These are phyloP conservation scores for Cinara cedri DNA, from an alignment of 2,888 invertebrate genomes.

Conservation along the genomic window DNA sequence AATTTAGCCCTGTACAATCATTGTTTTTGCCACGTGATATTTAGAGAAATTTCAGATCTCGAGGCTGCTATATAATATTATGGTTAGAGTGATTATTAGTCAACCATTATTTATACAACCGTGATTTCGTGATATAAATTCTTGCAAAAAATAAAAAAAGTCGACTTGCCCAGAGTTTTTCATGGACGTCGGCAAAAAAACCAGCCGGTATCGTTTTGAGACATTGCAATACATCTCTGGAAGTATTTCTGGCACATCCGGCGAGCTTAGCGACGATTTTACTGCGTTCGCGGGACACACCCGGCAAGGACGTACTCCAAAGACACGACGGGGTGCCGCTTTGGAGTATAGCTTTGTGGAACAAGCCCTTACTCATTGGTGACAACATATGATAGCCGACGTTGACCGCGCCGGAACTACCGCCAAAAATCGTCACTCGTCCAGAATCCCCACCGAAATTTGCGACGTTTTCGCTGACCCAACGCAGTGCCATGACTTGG, in stretches of 20 bases:
- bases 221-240: conserved; percentile 19
- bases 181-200: conserved; percentile 3
- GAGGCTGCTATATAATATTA: too few relatives aligned
- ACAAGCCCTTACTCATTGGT: conserved; percentile 63
- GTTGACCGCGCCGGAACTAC: conserved; percentile 58
- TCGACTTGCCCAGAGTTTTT: conserved; percentile 24
- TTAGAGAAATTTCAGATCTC: too few relatives aligned
- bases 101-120: too few relatives aligned
- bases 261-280: conserved; percentile 69
- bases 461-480: conserved; percentile 56
- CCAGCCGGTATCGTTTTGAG: conserved; percentile 31
- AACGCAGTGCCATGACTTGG: conserved; percentile 50
- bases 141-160: too few relatives aligned
- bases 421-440: conserved; percentile 58
- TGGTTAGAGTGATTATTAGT: too few relatives aligned
- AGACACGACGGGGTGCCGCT: conserved; percentile 73
- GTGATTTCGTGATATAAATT: too few relatives aligned
- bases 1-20: too few relatives aligned
- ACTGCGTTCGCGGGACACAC: conserved; percentile 69
- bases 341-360: conserved; percentile 70
- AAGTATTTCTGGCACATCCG: conserved; percentile 4
- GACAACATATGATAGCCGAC: conserved; percentile 57
- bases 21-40: too few relatives aligned
- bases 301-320: conserved; percentile 64
- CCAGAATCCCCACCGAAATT: conserved; percentile 56